Base-by-base conservation (phyloP, 2,113 vertebrate species). In the Oreochromis niloticus region DNA sequence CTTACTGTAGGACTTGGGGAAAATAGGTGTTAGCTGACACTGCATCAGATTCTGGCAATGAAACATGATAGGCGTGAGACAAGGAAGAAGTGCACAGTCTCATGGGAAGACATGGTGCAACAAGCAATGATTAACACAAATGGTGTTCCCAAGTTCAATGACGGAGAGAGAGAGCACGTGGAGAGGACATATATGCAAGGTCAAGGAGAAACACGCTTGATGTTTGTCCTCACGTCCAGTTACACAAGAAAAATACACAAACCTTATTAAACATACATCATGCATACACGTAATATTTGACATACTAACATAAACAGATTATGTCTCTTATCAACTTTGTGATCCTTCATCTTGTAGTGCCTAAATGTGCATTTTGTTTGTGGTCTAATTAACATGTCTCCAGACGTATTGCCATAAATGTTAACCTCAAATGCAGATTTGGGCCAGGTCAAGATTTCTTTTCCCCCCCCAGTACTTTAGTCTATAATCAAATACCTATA, bases 11-110 rank as follows among this genome's bases (percentile, higher is more conserved):
- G 9, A 30, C 43, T 75, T 48, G 14, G 4, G 7, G 12, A 19
- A 17, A 82, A 80, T 48, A 9, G 71, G 14, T 13, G 81, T 43
- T 3, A 6, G 9, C 84, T 80, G 71, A 89, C 84, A 86, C 84
- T 36, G 46, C 46, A 9, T 88, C 59, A 5, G 12, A 32, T 85
- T 89, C 16, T 32, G 52, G 14, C 3, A 12, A 3, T 75, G 94
- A 91, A 91, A 95, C 27, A 0, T 6, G 92, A 95, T 34, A 89
- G 13, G 93, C 92, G 92, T 95, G 95, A 93, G 94, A 94, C 82
- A 24, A 11, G 50, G 12, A 68, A 16, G 14, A 16, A 73, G 82
- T 39, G 56, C 84, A 88, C 81, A 4, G 34, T 43, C 75, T 61
- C 85, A 61, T 6, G 30, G 87, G 84, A 84, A 22, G 8, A 54